These are phyloP conservation scores for Pediacus dermestoides DNA, from an alignment of 2,888 invertebrate genomes.

Conservation along the genomic window DNA sequence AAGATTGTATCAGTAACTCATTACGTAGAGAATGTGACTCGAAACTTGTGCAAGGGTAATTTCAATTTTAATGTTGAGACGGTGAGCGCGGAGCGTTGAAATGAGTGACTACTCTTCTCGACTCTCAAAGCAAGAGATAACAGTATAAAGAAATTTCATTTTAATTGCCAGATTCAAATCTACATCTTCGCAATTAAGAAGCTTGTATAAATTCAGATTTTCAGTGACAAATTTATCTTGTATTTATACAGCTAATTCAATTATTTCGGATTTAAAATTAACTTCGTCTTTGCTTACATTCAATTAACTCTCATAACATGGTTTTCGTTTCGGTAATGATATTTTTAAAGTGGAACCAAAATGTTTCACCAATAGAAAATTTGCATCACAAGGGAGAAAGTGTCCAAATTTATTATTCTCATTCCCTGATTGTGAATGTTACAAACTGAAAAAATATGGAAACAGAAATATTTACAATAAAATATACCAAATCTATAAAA, in stretches of 20 bases:
- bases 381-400: too few relatives aligned
- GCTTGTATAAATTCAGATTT: slow-evolving; percentile 40
- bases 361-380: too few relatives aligned
- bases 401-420: background rate
- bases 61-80: slow-evolving; percentile 38
- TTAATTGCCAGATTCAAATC: slow-evolving; percentile 43
- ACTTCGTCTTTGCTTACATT: slow-evolving; percentile 18
- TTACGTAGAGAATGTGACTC: slow-evolving; percentile 38
- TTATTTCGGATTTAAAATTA: slow-evolving; percentile 23
- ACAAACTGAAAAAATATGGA: too few relatives aligned
- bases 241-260: slow-evolving; percentile 29
- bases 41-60: slow-evolving; percentile 34
- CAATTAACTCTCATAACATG: slow-evolving; percentile 22
- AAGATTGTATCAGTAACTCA: slow-evolving; percentile 45
- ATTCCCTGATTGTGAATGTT: slow-evolving; percentile 1
- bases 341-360: too few relatives aligned
- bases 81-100: slow-evolving; percentile 18
- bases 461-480: too few relatives aligned
- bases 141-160: slow-evolving; percentile 41
- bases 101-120: slow-evolving; percentile 25
- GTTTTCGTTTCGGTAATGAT: slow-evolving; percentile 16
- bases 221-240: slow-evolving; percentile 33
- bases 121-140: too few relatives aligned
- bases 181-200: slow-evolving; percentile 41
- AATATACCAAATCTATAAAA: too few relatives aligned